Evolutionary conservation across 2,888 invertebrate genomes (phyloP), one percentile per base, ranked within the genome.

Genomic region (Drosophila multiciliata): DNA sequence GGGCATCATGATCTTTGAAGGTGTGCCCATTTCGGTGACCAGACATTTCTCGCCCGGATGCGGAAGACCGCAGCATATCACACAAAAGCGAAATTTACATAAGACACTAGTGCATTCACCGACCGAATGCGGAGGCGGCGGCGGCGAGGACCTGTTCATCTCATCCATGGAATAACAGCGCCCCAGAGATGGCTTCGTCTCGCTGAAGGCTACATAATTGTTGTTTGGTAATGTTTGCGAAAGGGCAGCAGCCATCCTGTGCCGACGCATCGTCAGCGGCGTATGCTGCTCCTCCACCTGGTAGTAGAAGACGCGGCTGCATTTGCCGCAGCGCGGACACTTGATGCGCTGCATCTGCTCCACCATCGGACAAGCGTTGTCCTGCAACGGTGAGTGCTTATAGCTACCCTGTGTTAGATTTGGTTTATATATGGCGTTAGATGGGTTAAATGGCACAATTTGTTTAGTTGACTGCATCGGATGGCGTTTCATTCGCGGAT

Each of bases 1-100:
- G 53, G 87, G 79, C 73, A 82, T 60, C 67, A 90, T 69, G 0
- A 90, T 66, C 55, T 92, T 91, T 0, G 92, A 90, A 7, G 91
- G 91, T 15, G 91, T 92, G 42, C 87, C 84, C 38, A 91, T 77
- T 12, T 87, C 85, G 8, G 85, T 87, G 61, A 91, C 70, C 32
- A 78, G 80, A 52, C 91, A 91, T 20, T 77, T 85, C 38, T 70
- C 64, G 26, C 89, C 92, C 1, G 89, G 92, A 87, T 91, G 91
- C 55, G 90, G 87, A 17, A 80, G 79, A 40, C 83, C 83, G n/a
- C 75, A 77, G 66, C 91, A 91, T 29, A 89, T 80, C 1, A 84
- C 50, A 55, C 91, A 91, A 52, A 91, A 91, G 5, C 81, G 80
- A 63, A 83, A 92, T 40, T 78, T 78, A 62, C 91, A 92, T 3